A percentile compares a stretch with the other conserved stretches of the same genome.
These are phyloP conservation scores for Exephanes ischioxanthus DNA, from an alignment of 2,888 invertebrate species.

Conservation along the genomic window DNA sequence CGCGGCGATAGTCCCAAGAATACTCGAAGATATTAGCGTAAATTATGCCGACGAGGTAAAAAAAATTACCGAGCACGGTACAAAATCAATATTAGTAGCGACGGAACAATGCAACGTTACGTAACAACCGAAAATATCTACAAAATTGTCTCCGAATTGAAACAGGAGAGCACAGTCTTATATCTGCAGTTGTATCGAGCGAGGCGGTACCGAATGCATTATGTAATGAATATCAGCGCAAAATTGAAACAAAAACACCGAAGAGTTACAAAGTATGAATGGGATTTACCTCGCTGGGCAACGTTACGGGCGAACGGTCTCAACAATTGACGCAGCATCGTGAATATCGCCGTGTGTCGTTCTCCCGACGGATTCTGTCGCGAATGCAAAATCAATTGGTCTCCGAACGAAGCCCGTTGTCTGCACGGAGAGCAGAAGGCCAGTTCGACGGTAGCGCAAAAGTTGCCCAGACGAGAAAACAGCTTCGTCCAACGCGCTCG, in stretches of 20 bases:
- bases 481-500: background rate
- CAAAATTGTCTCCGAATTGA: slow-evolving; percentile 1
- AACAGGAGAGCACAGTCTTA: background rate
- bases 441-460: background rate
- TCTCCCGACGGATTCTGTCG: slow-evolving; percentile 2
- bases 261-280: background rate
- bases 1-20: background rate
- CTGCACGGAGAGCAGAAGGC: slow-evolving; percentile 12
- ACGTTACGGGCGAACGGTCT: slow-evolving; percentile 55
- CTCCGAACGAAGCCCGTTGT: background rate
- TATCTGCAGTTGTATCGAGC: slow-evolving; percentile 13
- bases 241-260: background rate
- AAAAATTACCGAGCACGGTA: background rate
- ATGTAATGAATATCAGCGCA: slow-evolving; percentile 46
- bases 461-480: background rate
- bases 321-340: slow-evolving; percentile 66
- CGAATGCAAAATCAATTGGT: slow-evolving; percentile 2
- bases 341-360: slow-evolving; percentile 2
- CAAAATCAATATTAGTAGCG: background rate
- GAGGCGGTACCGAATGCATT: slow-evolving; percentile 31
- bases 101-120: background rate
- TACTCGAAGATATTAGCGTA: background rate
- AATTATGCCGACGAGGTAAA: no score
- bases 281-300: slow-evolving; percentile 50
- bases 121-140: slow-evolving; percentile 3